Evolutionary conservation across 1,140 invertebrate genomes (phyloP), one percentile per base, ranked within the genome.

Genomic region (Pogonomyrmex barbatus): DNA sequence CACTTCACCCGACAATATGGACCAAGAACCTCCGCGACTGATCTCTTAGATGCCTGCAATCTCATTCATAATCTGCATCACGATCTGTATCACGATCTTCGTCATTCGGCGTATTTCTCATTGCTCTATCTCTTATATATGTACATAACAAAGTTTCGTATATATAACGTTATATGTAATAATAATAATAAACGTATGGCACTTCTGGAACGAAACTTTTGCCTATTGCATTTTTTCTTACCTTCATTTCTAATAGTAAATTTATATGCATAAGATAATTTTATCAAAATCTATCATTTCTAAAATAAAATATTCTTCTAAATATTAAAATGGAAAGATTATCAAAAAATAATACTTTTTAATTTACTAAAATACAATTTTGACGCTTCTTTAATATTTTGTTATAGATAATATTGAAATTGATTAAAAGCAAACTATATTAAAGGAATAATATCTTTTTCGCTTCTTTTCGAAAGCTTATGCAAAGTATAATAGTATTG

Each of bases 101-200:
- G 81, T 90, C 84, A 92, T 91, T 90, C 71, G 93, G 92, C 91
- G 92, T 94, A 94, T 93, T 86, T 85, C 68, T 50, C 36, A 71
- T 58, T 60, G 39, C 42, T 42, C 54, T 77, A 81, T 88, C 79
- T 84, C 42, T 90, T 87, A 82, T 77, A 78, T 87, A 6, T 90
- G 91, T 92, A 90, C 60, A 91, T 89, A 91, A 91, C 79, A 84
- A 73, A 87, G 68, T 87, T 85, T 85, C 73, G 39, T 63, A 78
- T 60, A 85, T 85, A 82, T 42, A 52, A 62, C 52, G 6, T 81
- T 82, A 85, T 77, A 85, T 73, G 39, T 88, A 82, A 30, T 58
- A 75, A 67, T 83, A 85, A 91, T 91, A 92, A 92, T 91, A 92
- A 92, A 91, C 54, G 91, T 91, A 92, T 91, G 79, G 75, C 78